Base-by-base conservation (phyloP, 2,797 vertebrate species). In the Poecile montanus region DNA sequence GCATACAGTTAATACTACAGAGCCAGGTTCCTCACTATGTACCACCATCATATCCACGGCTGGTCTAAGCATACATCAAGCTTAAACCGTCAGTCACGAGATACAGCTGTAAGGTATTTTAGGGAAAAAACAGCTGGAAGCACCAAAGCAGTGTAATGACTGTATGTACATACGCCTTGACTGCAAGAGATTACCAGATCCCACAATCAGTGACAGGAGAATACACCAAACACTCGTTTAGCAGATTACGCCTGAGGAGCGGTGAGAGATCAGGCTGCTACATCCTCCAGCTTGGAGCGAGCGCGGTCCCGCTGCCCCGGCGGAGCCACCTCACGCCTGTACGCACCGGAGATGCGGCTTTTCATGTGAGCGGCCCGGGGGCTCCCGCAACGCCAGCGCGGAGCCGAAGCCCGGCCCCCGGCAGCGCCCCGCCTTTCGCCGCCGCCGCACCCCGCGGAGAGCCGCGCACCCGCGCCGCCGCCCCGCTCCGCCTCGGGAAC, bases 221-320 rank as follows among this genome's bases (percentile, higher is more conserved):
- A 54, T 0, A 18, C 6, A 15, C 36, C 14, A 5, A 42, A 26
- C 0, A 11, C 0, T 7, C 47, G 6, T 22, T 61, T 15, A 36
- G n/a, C 29, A 12, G 36, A 32, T 12, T 1, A 13, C 5, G 34
- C 16, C 75, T 0, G 38, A 53, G 66, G 29, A 36, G 23, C 58
- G 2, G 26, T 1, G 34, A 29, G 60, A 5, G 48, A 25, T 0
- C 2, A 7, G 54, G 34, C 81, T 23, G 53, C 61, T 82, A 62
- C 66, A 5, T 7, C 23, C 81, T 6, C 13, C 67, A 2, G 62
- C 71, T 6, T 56, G 17, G 16, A 44, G 27, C 26, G 34, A 13
- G 78, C 44, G 81, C 54, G 75, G 78, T 16, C 21, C 44, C 65
- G 32, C 80, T 83, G 76, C 87, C 89, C 91, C 89, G 47, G 9